These are phyloP conservation scores for Acanthaster planci DNA, from an alignment of 35 echinoderm and acorn worm species.

Conservation along the genomic window DNA sequence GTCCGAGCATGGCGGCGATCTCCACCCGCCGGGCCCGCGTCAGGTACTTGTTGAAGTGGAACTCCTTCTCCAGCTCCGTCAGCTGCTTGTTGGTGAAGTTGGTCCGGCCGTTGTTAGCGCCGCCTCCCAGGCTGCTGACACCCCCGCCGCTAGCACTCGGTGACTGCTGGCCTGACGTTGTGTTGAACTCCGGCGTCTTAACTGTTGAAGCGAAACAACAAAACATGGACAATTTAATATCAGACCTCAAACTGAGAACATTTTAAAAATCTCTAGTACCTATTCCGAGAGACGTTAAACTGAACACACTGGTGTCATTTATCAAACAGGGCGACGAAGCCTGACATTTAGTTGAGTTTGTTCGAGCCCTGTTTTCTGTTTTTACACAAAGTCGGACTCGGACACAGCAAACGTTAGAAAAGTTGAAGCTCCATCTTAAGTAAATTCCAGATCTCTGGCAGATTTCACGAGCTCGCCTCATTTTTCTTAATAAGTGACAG, in stretches of 20 bases:
- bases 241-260: background rate
- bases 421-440: no score
- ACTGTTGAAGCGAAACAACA: background rate
- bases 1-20: conserved; percentile 93
- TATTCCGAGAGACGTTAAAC: no score
- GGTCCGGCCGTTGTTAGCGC: conserved; percentile 76
- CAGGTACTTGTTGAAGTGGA: conserved; percentile 98
- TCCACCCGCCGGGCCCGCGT: conserved; percentile 93
- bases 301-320: no score
- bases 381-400: no score
- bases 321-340: no score
- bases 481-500: no score
- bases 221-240: background rate
- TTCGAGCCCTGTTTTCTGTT: no score
- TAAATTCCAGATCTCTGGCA: no score
- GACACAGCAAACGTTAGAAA: no score
- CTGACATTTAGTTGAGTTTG: no score
- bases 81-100: conserved; percentile 99
- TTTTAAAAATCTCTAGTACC: no score
- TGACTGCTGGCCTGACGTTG: background rate
- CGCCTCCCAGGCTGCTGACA: background rate
- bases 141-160: background rate
- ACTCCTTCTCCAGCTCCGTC: conserved; percentile 98
- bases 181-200: background rate
- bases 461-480: no score